A percentile compares a stretch with the other conserved stretches of the same genome.
Conservation (phyloP, 92 coral and sea anemone species). For the Phenganax subtilis region DNA sequence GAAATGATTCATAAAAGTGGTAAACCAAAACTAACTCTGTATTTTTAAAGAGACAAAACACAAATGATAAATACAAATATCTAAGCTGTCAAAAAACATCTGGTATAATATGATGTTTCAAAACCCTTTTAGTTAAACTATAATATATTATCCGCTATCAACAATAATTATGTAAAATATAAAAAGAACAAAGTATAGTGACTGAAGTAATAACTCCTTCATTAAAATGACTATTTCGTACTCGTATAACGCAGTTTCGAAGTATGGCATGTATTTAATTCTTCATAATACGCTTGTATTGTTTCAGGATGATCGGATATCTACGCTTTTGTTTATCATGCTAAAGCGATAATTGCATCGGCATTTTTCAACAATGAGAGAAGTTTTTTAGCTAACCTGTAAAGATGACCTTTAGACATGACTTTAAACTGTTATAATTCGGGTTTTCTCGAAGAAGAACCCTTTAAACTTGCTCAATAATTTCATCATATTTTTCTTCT, state of each 20-base stretch:
- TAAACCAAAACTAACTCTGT: background rate
- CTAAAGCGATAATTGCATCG: background rate
- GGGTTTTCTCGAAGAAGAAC: background rate
- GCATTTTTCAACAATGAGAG: background rate
- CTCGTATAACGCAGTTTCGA: no score
- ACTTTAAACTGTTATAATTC: background rate
- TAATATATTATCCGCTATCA: no score
- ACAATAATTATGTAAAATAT: no score
- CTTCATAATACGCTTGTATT: background rate
- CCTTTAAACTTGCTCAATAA: background rate
- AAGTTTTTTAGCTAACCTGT: conserved; percentile 10
- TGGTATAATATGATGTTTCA: background rate
- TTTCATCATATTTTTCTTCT: background rate
- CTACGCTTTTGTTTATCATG: background rate
- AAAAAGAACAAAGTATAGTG: no score
- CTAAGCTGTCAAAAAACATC: conserved; percentile 1
- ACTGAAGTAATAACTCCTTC: no score
- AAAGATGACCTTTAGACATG: conserved; percentile 41
- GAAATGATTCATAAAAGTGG: background rate
- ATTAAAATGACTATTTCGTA: no score
- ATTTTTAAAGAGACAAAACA: no score
- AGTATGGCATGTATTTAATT: background rate
- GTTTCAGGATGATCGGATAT: background rate
- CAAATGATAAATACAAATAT: background rate
- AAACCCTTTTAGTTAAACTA: no score